A percentile compares a stretch with the other conserved stretches of the same genome.
Conservation (phyloP, 2,113 vertebrate species). For the Heptranchias perlo region DNA sequence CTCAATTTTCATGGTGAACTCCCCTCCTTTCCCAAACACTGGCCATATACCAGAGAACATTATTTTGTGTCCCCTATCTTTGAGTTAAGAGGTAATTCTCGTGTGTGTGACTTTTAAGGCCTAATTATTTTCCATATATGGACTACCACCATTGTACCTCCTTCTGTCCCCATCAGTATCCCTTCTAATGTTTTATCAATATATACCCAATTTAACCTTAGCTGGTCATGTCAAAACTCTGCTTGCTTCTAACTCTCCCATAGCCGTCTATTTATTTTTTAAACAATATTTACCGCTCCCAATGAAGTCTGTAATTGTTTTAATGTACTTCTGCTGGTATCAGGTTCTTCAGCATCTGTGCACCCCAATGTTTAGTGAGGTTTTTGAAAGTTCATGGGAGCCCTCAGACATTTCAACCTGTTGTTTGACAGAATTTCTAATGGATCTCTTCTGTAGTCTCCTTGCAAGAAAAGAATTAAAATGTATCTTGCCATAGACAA, state of each 20-base stretch:
- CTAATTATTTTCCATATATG: background rate
- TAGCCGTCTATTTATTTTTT: background rate
- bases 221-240: background rate
- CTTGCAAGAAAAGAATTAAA: background rate
- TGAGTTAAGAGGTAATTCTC: background rate
- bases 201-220: background rate
- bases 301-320: background rate
- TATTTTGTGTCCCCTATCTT: background rate
- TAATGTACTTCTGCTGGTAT: background rate
- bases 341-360: background rate
- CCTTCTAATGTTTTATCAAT: background rate
- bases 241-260: background rate
- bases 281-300: background rate
- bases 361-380: background rate
- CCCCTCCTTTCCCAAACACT: background rate
- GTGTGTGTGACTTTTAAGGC: background rate
- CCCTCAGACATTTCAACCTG: background rate
- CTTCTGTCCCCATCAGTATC: background rate
- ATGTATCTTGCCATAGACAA: background rate
- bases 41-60: background rate
- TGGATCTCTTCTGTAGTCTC: background rate
- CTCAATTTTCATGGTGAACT: background rate
- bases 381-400: background rate
- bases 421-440: background rate
- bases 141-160: background rate